A percentile compares a stretch with the other conserved stretches of the same genome.
phyloP scores from a whole-genome alignment of 2,797 vertebrate genomes.

The Mycteria americana region DNA sequence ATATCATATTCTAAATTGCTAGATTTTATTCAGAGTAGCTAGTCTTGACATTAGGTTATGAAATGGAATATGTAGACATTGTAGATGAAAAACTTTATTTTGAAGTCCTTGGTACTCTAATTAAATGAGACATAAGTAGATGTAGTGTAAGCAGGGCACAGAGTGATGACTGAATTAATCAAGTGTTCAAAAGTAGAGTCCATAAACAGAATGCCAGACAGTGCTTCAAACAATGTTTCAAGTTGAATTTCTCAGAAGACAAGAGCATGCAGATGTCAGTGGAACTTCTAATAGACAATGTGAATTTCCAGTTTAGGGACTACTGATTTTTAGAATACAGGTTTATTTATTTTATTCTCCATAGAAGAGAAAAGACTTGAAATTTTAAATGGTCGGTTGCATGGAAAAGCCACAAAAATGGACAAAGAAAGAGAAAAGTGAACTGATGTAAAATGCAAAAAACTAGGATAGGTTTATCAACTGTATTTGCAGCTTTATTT shows the following conservation, averaged over 20 bases:
- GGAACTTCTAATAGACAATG: not conserved
- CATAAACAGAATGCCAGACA: not conserved
- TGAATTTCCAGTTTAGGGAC: not conserved
- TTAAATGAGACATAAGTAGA: not conserved
- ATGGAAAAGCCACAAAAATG: not conserved
- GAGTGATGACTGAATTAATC: not conserved
- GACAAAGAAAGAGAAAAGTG: not conserved
- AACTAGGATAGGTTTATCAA: not conserved
- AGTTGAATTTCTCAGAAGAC: not conserved
- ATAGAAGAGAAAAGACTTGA: not conserved
- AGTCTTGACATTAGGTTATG: not conserved
- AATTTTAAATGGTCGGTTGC: not conserved
- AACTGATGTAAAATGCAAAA: not conserved
- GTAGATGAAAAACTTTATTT: not conserved
- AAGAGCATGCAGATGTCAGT: not conserved
- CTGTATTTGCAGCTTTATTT: not conserved
- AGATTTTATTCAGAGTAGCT: not conserved
- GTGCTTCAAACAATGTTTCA: not conserved
- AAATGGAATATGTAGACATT: not conserved
- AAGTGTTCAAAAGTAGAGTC: not conserved
- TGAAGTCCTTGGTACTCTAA: not conserved
- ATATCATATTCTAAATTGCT: not conserved
- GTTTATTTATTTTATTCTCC: not conserved
- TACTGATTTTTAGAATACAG: not conserved
- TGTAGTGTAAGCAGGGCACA: not conserved